Evolutionary conservation across 2,113 vertebrate species (phyloP).

Genomic region (Epinephelus cyanopodus): DNA sequence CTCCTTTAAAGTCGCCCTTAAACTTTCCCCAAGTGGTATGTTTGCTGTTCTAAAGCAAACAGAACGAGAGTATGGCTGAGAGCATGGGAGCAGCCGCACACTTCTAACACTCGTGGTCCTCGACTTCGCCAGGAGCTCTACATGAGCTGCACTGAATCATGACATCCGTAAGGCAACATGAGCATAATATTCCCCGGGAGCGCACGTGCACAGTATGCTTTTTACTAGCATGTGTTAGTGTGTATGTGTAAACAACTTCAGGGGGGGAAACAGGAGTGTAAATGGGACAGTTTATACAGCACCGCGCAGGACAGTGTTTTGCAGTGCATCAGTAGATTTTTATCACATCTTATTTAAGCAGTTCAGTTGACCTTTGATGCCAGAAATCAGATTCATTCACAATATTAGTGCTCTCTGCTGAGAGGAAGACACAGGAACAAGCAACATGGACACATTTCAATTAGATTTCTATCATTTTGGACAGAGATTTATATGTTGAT

Average conservation of each 20-base stretch:
- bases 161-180: neutral
- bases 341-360: neutral
- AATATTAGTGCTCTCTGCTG: neutral
- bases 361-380: slow-evolving; percentile 17
- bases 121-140: neutral
- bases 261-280: neutral
- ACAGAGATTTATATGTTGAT: neutral
- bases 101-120: slow-evolving; percentile 2
- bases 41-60: slow-evolving; percentile 76
- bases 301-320: neutral
- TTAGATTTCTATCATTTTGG: neutral
- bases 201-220: neutral
- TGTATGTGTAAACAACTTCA: slow-evolving; percentile 38
- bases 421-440: neutral
- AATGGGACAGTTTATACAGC: neutral
- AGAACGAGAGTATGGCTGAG: slow-evolving; percentile 38
- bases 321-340: slow-evolving; percentile 4
- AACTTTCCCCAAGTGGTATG: slow-evolving; percentile 60
- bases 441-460: neutral
- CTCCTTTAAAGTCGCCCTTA: slow-evolving; percentile 61
- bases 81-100: slow-evolving; percentile 43
- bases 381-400: neutral
- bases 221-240: neutral
- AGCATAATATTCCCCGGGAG: neutral
- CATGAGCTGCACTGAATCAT: slow-evolving; percentile 28